Conservation (phyloP, 2,797 vertebrate species). For the Leptodactylus fallax region DNA sequence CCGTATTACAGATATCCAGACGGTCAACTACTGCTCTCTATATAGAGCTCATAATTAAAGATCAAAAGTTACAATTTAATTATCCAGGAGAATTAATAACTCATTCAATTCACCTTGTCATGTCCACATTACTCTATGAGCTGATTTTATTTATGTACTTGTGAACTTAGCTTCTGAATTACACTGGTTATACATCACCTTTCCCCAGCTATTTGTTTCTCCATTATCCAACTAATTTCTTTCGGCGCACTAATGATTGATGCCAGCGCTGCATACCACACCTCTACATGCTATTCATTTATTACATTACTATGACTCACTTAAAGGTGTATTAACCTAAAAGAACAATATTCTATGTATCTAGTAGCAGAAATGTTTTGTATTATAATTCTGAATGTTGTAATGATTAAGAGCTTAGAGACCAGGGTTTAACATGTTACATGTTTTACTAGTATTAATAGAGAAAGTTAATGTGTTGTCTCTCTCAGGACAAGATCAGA, state of each 20-base stretch:
- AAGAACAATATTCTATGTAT: neutral
- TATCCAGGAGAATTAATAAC: neutral
- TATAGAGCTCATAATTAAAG: slow-evolving; percentile 3
- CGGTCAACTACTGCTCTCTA: neutral
- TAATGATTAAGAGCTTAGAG: neutral
- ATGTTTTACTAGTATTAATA: neutral
- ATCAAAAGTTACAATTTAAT: slow-evolving; percentile 32
- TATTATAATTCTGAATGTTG: neutral
- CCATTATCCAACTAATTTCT: slow-evolving; percentile 37
- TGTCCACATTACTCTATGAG: slow-evolving; percentile 6
- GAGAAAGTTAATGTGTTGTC: neutral
- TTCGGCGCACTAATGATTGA: slow-evolving; percentile 43
- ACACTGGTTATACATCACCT: slow-evolving; percentile 28
- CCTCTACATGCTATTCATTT: slow-evolving; percentile 28
- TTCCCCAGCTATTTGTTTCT: slow-evolving; percentile 39
- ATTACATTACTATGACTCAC: slow-evolving; percentile 30
- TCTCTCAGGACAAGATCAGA: neutral
- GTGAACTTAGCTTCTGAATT: slow-evolving; percentile 40
- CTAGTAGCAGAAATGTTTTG: neutral
- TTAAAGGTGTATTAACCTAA: slow-evolving; percentile 10
- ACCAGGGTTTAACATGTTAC: neutral
- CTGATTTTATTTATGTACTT: neutral
- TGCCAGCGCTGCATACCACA: slow-evolving; percentile 27
- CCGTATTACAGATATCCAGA: neutral
- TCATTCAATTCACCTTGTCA: slow-evolving; percentile 25